Conservation (phyloP, 2,797 vertebrate species). For the Lutjanus argentimaculatus region DNA sequence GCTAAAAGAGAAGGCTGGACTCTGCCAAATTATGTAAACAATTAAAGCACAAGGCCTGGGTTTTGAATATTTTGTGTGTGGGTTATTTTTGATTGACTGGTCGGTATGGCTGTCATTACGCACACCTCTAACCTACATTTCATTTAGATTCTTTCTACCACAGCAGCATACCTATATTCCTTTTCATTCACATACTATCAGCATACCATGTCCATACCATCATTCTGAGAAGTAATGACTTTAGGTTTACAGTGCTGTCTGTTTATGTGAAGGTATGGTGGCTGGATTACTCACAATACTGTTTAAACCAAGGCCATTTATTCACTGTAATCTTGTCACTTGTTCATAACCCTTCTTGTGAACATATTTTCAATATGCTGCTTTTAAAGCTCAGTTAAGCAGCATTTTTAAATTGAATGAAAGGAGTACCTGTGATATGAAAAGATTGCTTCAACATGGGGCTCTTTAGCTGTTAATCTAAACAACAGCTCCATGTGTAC, state of each 20-base stretch:
- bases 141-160: conserved; percentile 4
- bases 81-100: conserved; percentile 61
- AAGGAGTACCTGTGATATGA: not conserved
- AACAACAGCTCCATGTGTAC: not conserved
- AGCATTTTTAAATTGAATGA: not conserved
- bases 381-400: conserved; percentile 4
- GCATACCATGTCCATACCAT: conserved; percentile 2
- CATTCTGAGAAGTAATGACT: conserved; percentile 24
- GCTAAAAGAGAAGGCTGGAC: conserved; percentile 60
- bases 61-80: conserved; percentile 56
- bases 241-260: conserved; percentile 8
- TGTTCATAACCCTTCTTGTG: conserved; percentile 9
- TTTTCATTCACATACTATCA: conserved; percentile 24
- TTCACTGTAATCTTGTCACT: conserved; percentile 25
- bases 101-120: conserved; percentile 49
- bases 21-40: conserved; percentile 73
- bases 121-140: conserved; percentile 40
- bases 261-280: conserved; percentile 1
- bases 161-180: not conserved
- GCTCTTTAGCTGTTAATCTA: not conserved
- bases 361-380: conserved; percentile 6
- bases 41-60: conserved; percentile 59
- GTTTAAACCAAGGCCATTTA: conserved; percentile 29
- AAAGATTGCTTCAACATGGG: not conserved
- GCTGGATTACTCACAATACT: conserved; percentile 27